Conservation (phyloP, 1,140 invertebrate species). For the Andrena cerasifolii region DNA sequence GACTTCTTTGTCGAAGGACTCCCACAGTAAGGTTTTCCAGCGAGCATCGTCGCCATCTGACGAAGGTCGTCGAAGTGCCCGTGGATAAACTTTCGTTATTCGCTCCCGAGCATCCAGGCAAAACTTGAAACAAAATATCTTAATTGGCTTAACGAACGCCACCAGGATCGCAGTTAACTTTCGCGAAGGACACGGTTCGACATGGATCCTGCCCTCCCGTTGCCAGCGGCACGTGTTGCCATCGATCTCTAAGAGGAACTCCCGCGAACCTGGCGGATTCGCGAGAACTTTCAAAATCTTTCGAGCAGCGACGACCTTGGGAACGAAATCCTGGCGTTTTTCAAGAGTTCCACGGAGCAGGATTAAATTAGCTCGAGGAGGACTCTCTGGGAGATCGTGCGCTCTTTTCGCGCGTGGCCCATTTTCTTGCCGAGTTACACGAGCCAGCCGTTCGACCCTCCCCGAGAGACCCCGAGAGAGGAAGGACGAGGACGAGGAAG, state of each 20-base stretch:
- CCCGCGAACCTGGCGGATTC: too few relatives aligned
- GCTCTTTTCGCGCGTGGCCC: not conserved
- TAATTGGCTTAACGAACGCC: slow-evolving; percentile 26
- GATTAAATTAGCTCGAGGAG: slow-evolving; percentile 26
- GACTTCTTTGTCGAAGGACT: not conserved
- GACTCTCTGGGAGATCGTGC: not conserved
- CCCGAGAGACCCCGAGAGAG: too few relatives aligned
- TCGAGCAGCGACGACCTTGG: not conserved
- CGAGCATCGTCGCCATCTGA: not conserved
- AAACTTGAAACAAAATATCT: slow-evolving; percentile 5
- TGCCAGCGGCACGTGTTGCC: not conserved
- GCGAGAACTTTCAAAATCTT: not conserved
- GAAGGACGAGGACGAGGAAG: too few relatives aligned
- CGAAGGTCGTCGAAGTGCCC: not conserved
- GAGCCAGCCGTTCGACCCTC: not conserved
- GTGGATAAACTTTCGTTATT: not conserved
- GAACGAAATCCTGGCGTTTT: not conserved
- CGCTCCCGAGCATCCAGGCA: too few relatives aligned
- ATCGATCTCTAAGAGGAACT: slow-evolving; percentile 1
- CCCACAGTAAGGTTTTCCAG: not conserved
- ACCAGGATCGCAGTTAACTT: not conserved
- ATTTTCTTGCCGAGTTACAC: not conserved
- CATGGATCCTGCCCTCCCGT: not conserved
- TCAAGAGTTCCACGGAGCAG: not conserved
- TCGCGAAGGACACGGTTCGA: not conserved